phyloP scores from a whole-genome alignment of 1,140 invertebrate species.

The Philotrypesis tridentata region DNA sequence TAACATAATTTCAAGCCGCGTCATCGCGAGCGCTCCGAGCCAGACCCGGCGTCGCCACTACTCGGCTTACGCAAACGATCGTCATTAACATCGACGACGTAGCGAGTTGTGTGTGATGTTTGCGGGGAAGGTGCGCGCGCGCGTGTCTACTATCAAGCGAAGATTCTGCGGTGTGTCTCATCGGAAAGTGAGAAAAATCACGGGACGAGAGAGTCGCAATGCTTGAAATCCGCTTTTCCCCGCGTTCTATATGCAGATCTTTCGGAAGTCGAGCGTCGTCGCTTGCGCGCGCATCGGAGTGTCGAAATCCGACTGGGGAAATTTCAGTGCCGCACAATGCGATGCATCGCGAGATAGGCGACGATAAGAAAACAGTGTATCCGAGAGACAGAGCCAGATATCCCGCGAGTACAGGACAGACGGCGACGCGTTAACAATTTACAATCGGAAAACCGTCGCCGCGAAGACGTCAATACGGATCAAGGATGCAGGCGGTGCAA shows the following conservation, averaged over 20 bases:
- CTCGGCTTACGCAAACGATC: slow-evolving; percentile 20
- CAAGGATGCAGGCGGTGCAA: not conserved
- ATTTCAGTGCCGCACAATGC: too few relatives aligned
- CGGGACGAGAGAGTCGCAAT: too few relatives aligned
- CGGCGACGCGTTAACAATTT: not conserved
- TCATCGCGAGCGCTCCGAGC: slow-evolving; percentile 19
- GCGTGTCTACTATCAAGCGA: not conserved
- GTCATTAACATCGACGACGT: slow-evolving; percentile 34
- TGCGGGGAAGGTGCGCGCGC: not conserved
- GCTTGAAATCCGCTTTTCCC: too few relatives aligned
- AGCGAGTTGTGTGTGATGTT: not conserved
- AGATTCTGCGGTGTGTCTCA: not conserved
- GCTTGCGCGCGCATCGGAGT: too few relatives aligned
- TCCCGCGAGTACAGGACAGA: too few relatives aligned
- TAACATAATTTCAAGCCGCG: slow-evolving; percentile 43
- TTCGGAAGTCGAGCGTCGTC: too few relatives aligned
- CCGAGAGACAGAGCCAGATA: too few relatives aligned
- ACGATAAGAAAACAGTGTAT: too few relatives aligned
- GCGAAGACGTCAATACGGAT: slow-evolving; percentile 15
- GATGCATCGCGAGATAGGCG: too few relatives aligned
- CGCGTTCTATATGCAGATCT: too few relatives aligned
- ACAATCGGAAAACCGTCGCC: not conserved
- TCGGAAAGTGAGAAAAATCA: too few relatives aligned
- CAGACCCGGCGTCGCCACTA: slow-evolving; percentile 46
- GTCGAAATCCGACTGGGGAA: too few relatives aligned